phyloP scores from a whole-genome alignment of 2,797 vertebrate species.

The Pseudochirops corinnae region DNA sequence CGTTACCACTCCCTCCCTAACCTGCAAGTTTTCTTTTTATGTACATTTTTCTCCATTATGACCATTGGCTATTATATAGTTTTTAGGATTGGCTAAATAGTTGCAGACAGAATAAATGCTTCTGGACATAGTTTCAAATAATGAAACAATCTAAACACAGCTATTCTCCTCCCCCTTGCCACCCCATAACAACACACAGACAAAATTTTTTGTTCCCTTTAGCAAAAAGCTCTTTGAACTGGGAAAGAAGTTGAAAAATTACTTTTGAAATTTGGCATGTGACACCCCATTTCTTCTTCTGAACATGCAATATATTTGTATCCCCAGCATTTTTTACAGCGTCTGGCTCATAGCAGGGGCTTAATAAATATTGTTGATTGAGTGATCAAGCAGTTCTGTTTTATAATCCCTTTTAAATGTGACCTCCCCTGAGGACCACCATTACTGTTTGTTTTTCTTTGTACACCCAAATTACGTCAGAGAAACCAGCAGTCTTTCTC shows the following conservation, averaged over 20 bases:
- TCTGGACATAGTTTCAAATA: neutral
- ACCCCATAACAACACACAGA: neutral
- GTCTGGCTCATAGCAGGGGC: neutral
- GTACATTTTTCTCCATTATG: neutral
- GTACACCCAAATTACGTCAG: neutral
- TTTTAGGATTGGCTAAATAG: neutral
- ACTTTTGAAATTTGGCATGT: neutral
- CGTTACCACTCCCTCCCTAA: neutral
- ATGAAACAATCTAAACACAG: neutral
- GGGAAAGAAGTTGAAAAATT: neutral
- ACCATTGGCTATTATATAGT: neutral
- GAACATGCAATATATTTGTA: neutral
- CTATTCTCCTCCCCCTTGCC: neutral
- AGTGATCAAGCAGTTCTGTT: neutral
- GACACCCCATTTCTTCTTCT: neutral
- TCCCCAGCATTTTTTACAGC: neutral
- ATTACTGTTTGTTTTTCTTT: neutral
- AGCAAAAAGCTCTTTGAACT: neutral
- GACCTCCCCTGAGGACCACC: neutral
- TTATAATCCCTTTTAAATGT: neutral
- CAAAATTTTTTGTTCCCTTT: neutral
- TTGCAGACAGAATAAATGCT: neutral
- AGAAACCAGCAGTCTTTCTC: neutral
- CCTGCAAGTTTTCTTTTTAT: neutral
- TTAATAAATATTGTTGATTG: neutral